Percentiles rank a stretch among this genome's conserved stretches.
phyloP scores from a whole-genome alignment of 1,140 invertebrate genomes.

The Aradophagus sp. region DNA sequence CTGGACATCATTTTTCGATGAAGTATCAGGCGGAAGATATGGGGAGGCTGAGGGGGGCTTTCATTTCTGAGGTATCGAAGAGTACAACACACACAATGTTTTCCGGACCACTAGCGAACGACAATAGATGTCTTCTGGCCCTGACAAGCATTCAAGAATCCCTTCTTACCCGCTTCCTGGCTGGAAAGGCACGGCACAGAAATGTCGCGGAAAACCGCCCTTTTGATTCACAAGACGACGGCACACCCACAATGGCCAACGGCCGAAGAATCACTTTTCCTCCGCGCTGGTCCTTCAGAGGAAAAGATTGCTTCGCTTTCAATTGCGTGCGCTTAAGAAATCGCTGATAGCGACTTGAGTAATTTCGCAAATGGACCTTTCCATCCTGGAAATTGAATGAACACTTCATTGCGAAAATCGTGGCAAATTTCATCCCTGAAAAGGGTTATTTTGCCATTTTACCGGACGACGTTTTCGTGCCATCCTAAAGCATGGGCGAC shows the following conservation, averaged over 20 bases:
- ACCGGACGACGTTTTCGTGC: not conserved
- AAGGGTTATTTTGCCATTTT: constrained; percentile 30
- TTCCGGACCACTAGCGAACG: constrained; percentile 68
- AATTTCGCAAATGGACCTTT: constrained; percentile 73
- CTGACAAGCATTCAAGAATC: constrained; percentile 74
- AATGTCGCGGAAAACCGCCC: constrained; percentile 56
- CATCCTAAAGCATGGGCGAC: no score
- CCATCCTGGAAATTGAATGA: constrained; percentile 63
- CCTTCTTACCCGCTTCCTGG: constrained; percentile 54
- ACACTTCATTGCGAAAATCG: constrained; percentile 64
- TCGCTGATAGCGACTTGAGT: constrained; percentile 72
- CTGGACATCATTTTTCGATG: constrained; percentile 42
- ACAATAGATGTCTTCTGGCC: constrained; percentile 72
- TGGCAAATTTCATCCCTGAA: constrained; percentile 12
- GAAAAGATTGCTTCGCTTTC: constrained; percentile 58
- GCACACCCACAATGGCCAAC: constrained; percentile 54
- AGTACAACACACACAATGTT: constrained; percentile 72
- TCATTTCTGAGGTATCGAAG: constrained; percentile 63
- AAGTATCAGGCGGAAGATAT: constrained; percentile 43
- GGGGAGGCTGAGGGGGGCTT: constrained; percentile 17
- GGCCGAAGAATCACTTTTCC: constrained; percentile 60
- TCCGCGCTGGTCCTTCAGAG: constrained; percentile 45
- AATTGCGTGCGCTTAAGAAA: constrained; percentile 58
- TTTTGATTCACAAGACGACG: constrained; percentile 56
- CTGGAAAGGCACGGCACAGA: constrained; percentile 48